Evolutionary conservation across 2,113 vertebrate species (phyloP).

Genomic region (Notarius quadriscutis): DNA sequence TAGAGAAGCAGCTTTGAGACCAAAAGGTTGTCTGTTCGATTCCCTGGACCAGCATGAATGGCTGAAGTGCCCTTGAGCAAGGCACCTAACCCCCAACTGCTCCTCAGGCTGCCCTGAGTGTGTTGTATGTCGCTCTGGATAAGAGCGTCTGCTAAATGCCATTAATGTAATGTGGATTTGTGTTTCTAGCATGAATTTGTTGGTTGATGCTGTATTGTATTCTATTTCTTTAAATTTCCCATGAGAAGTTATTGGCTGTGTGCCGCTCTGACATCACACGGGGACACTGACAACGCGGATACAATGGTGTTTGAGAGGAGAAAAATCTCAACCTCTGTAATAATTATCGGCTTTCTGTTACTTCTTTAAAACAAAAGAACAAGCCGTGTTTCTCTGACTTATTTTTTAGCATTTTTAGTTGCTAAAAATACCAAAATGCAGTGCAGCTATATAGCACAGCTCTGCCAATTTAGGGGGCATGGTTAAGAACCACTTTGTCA

Average conservation of each 20-base stretch:
- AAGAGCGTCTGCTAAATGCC: too few relatives aligned
- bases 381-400: not conserved
- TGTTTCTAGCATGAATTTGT: not conserved
- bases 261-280: not conserved
- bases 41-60: too few relatives aligned
- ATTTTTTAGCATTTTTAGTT: not conserved
- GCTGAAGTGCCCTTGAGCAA: too few relatives aligned
- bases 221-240: not conserved
- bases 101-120: too few relatives aligned
- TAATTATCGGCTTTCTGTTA: not conserved
- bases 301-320: not conserved
- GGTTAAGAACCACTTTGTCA: not conserved
- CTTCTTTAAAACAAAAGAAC: not conserved
- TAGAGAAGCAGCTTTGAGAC: too few relatives aligned
- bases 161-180: too few relatives aligned
- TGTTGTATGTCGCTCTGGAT: too few relatives aligned
- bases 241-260: not conserved
- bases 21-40: too few relatives aligned
- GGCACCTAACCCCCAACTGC: too few relatives aligned
- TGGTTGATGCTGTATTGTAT: not conserved
- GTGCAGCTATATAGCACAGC: not conserved
- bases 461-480: not conserved
- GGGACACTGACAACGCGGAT: not conserved
- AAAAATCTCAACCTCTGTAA: not conserved
- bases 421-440: not conserved